Conservation (phyloP, 2,797 vertebrate species). For the Smutsia temminckii region DNA sequence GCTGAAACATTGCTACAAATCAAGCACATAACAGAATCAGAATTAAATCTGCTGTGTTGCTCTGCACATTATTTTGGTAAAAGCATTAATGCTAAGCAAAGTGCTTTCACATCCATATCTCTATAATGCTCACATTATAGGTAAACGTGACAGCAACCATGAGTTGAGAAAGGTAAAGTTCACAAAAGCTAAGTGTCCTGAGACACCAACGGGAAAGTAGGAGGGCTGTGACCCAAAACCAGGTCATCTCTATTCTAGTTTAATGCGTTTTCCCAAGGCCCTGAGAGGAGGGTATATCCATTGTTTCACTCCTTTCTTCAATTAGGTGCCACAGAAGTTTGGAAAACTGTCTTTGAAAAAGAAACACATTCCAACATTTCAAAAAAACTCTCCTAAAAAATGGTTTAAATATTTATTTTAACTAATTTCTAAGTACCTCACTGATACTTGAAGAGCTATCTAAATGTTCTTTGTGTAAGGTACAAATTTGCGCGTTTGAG, state of each 20-base stretch:
- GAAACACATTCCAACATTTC: not conserved
- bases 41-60: not conserved
- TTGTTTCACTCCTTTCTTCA: not conserved
- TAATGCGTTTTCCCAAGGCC: not conserved
- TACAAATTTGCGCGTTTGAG: not conserved
- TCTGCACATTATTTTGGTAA: not conserved
- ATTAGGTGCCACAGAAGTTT: not conserved
- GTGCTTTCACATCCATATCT: not conserved
- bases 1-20: not conserved
- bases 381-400: not conserved
- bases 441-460: not conserved
- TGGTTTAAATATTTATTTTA: not conserved
- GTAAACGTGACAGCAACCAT: not conserved
- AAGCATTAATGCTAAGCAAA: constrained; percentile 7
- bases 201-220: not conserved
- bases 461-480: not conserved
- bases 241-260: not conserved
- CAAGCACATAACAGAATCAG: not conserved
- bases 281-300: not conserved
- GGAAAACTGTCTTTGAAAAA: not conserved
- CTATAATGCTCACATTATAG: not conserved
- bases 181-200: not conserved
- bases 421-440: not conserved
- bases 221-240: not conserved
- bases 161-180: constrained; percentile 12